Conservation (phyloP, 2,113 vertebrate species). For the Sinosuthora webbiana region DNA sequence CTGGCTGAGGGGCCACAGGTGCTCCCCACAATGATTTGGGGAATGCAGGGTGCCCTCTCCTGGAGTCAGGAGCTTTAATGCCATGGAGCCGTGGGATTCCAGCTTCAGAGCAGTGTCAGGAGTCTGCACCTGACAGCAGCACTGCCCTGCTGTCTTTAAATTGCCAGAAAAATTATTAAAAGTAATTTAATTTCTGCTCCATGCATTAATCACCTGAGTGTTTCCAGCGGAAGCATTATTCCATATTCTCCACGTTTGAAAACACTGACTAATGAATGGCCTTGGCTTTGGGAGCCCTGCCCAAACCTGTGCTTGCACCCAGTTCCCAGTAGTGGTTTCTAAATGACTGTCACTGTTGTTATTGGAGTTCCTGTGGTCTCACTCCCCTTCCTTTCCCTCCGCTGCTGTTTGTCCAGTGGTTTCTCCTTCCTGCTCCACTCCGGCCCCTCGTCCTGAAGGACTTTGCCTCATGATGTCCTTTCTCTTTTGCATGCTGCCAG, state of each 20-base stretch:
- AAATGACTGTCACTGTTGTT: background rate
- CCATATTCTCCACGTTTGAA: background rate
- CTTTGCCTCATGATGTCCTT: slow-evolving; percentile 48
- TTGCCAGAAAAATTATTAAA: background rate
- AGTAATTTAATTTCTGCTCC: background rate
- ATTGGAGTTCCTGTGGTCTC: slow-evolving; percentile 13
- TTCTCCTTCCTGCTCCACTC: background rate
- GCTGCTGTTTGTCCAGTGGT: background rate
- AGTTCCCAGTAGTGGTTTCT: background rate
- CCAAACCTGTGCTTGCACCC: background rate
- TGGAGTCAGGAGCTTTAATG: background rate
- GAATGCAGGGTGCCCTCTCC: background rate
- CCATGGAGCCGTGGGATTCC: accelerated
- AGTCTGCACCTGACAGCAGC: background rate
- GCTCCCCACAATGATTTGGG: background rate
- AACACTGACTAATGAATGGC: background rate
- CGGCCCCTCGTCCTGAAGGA: background rate
- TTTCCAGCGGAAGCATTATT: background rate
- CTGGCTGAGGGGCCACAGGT: background rate
- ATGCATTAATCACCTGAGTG: background rate
- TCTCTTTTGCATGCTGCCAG: slow-evolving; percentile 63
- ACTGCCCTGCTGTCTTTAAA: background rate
- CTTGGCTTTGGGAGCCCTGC: background rate
- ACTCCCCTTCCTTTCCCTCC: background rate
- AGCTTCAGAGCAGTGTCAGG: background rate